These are phyloP conservation scores for Aethina tumida DNA, from an alignment of 1,140 invertebrate genomes.

Conservation along the genomic window DNA sequence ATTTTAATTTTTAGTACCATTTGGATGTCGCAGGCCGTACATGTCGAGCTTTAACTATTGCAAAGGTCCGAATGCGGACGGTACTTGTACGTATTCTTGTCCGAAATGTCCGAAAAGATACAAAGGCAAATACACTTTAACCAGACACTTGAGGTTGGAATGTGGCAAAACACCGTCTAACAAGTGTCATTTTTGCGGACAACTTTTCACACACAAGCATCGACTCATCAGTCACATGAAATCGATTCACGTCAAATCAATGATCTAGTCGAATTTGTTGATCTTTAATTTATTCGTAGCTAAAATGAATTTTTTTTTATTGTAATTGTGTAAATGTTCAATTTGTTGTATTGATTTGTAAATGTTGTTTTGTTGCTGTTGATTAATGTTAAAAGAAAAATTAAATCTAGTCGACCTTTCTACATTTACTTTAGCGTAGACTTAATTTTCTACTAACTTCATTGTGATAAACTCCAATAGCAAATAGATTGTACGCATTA, in stretches of 20 bases:
- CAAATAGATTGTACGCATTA: too few relatives aligned
- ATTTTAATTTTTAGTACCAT: constrained; percentile 9
- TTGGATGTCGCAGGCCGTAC: constrained; percentile 19
- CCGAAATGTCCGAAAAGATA: constrained; percentile 29
- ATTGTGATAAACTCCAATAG: too few relatives aligned
- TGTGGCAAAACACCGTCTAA: constrained; percentile 44
- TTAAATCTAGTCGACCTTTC: too few relatives aligned
- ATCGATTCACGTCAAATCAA: constrained; percentile 31
- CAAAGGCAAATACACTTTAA: constrained; percentile 41
- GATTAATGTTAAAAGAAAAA: too few relatives aligned
- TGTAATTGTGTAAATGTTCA: too few relatives aligned
- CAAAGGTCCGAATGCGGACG: constrained; percentile 20
- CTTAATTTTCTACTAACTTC: too few relatives aligned
- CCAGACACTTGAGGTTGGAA: constrained; percentile 41
- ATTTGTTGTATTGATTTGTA: too few relatives aligned
- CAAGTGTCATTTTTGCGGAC: constrained; percentile 38
- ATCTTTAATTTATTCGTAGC: too few relatives aligned
- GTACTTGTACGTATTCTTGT: constrained; percentile 17
- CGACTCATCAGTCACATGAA: constrained; percentile 37
- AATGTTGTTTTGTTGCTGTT: too few relatives aligned
- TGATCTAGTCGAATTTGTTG: too few relatives aligned
- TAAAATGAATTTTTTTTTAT: too few relatives aligned
- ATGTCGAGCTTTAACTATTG: constrained; percentile 18
- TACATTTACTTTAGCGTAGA: too few relatives aligned
- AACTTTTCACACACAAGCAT: constrained; percentile 43